Conservation (phyloP, 2,888 invertebrate genomes). For the Oscheius myriophilus region DNA sequence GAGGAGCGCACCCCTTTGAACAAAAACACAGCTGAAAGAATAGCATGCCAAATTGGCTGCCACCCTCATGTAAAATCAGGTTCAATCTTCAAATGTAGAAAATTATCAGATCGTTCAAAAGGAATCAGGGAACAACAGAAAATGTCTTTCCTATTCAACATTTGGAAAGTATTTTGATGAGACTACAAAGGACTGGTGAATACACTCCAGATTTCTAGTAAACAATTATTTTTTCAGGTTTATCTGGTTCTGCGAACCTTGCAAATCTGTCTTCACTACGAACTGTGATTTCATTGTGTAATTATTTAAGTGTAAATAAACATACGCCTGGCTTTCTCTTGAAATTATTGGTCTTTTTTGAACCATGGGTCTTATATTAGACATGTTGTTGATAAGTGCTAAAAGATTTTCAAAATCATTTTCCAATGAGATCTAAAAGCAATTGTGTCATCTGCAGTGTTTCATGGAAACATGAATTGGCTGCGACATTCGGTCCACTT, state of each 20-base stretch:
- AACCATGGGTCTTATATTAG: too few relatives aligned
- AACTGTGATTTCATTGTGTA: slow-evolving; percentile 15
- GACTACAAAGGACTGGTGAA: slow-evolving; percentile 14
- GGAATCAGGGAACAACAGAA: slow-evolving; percentile 24
- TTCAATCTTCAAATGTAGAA: not conserved
- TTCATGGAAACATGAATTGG: too few relatives aligned
- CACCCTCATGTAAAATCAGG: slow-evolving; percentile 15
- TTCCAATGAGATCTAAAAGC: too few relatives aligned
- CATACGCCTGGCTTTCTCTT: too few relatives aligned
- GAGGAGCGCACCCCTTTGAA: slow-evolving; percentile 21
- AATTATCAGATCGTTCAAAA: slow-evolving; percentile 23
- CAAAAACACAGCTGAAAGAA: slow-evolving; percentile 1
- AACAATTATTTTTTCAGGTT: slow-evolving; percentile 7
- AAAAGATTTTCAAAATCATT: too few relatives aligned
- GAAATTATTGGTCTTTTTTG: too few relatives aligned
- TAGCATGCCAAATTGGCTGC: slow-evolving; percentile 26
- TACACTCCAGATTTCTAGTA: too few relatives aligned
- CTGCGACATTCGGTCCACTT: too few relatives aligned
- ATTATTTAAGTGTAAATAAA: not conserved
- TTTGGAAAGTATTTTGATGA: slow-evolving; percentile 29
- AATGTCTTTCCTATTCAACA: slow-evolving; percentile 19
- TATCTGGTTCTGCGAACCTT: slow-evolving; percentile 26
- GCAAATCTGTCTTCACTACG: slow-evolving; percentile 18
- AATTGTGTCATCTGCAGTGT: too few relatives aligned
- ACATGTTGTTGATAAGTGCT: too few relatives aligned